A percentile compares a stretch with the other conserved stretches of the same genome.
These are phyloP conservation scores for Thamnophis sirtalis DNA, from an alignment of 2,113 vertebrate species.

Conservation along the genomic window DNA sequence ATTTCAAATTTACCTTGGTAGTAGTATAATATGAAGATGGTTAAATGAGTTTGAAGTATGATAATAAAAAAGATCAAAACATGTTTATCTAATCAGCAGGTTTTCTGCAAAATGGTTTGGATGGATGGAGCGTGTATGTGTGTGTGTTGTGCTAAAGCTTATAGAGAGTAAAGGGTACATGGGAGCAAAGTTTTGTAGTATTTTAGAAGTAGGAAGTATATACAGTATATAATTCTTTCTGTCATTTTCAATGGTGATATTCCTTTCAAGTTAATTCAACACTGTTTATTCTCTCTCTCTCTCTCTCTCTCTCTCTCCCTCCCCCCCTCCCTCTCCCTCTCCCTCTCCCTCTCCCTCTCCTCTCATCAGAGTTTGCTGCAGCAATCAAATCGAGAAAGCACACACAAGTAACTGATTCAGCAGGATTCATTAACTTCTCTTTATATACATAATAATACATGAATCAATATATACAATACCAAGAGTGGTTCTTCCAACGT, in stretches of 20 bases:
- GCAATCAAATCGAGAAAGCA: too few relatives aligned
- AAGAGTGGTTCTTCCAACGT: too few relatives aligned
- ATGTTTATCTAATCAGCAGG: constrained; percentile 76
- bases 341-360: too few relatives aligned
- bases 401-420: too few relatives aligned
- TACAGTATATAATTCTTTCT: not conserved
- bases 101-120: constrained; percentile 67
- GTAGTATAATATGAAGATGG: constrained; percentile 70
- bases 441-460: too few relatives aligned
- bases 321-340: too few relatives aligned
- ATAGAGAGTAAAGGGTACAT: not conserved
- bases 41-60: constrained; percentile 83
- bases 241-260: constrained; percentile 24
- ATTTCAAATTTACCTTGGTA: constrained; percentile 77
- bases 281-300: not conserved
- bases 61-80: constrained; percentile 83
- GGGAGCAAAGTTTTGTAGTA: not conserved
- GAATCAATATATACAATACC: too few relatives aligned
- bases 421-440: too few relatives aligned
- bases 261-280: constrained; percentile 36
- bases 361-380: too few relatives aligned
- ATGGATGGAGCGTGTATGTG: constrained; percentile 44
- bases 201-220: constrained; percentile 1
- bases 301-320: too few relatives aligned
- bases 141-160: constrained; percentile 36